Percentiles rank a stretch among this genome's conserved stretches.
Evolutionary conservation across 2,113 vertebrate species (phyloP).

Genomic region (Xiphophorus hellerii): DNA sequence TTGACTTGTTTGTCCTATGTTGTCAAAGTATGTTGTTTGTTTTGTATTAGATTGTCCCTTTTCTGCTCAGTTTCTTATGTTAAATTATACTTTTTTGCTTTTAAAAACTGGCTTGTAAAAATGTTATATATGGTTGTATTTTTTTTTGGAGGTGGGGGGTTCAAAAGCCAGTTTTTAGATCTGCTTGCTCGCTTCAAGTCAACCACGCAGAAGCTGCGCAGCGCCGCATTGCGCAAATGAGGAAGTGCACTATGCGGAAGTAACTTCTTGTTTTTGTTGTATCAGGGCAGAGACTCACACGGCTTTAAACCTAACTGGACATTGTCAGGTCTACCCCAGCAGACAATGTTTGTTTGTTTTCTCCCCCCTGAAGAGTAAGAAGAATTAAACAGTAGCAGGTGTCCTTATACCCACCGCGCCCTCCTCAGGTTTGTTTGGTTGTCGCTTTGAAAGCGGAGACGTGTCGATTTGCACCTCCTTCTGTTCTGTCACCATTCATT

Average conservation of each 20-base stretch:
- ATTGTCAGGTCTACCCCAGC: accelerated
- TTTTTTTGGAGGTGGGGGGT: background rate
- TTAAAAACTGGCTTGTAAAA: too few species aligned
- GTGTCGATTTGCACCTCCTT: background rate
- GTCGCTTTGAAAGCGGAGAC: slow-evolving; percentile 26
- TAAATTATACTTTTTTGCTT: too few species aligned
- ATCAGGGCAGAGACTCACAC: background rate
- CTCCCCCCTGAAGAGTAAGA: slow-evolving; percentile 28
- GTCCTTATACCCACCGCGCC: slow-evolving; percentile 51
- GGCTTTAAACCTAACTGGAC: accelerated
- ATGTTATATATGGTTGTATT: too few species aligned
- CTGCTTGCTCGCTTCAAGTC: background rate
- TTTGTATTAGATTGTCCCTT: too few species aligned
- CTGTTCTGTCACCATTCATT: background rate
- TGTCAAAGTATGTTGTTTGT: too few species aligned
- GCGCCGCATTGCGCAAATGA: background rate
- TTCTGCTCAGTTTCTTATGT: too few species aligned
- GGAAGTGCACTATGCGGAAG: background rate
- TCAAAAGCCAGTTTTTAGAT: background rate
- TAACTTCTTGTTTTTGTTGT: background rate
- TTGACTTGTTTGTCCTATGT: too few species aligned
- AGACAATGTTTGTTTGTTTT: slow-evolving; percentile 36
- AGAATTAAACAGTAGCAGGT: slow-evolving; percentile 53
- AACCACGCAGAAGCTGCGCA: background rate
- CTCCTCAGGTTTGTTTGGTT: slow-evolving; percentile 75